These are phyloP conservation scores for Indicator maculatus DNA, from an alignment of 2,113 vertebrate species.

Conservation along the genomic window DNA sequence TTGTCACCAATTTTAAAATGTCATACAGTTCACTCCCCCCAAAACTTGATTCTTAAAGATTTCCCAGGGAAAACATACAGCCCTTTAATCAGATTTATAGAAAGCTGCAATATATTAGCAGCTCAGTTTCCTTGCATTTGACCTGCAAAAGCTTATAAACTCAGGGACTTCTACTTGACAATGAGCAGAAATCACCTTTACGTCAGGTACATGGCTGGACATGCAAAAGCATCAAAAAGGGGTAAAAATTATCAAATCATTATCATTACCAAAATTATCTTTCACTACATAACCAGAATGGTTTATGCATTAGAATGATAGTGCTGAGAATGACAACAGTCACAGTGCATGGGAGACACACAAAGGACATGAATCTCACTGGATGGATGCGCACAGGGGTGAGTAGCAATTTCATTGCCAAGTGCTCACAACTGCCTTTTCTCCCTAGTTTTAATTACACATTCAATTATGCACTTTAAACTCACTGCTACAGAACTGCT, in stretches of 20 bases:
- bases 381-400: neutral
- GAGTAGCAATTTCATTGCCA: neutral
- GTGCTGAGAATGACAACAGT: slow-evolving; percentile 19
- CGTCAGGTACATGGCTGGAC: neutral
- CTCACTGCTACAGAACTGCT: neutral
- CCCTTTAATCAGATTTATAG: neutral
- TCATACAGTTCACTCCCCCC: neutral
- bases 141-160: neutral
- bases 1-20: neutral
- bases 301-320: slow-evolving; percentile 27
- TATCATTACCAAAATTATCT: neutral
- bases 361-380: neutral
- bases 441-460: neutral
- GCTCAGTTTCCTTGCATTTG: neutral
- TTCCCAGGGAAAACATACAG: neutral
- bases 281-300: neutral
- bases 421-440: neutral
- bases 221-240: neutral
- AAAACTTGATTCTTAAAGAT: neutral
- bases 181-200: neutral
- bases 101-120: neutral
- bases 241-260: slow-evolving; percentile 11
- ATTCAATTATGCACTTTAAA: neutral
- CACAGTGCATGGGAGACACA: slow-evolving; percentile 23
- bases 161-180: slow-evolving; percentile 1